A percentile compares a stretch with the other conserved stretches of the same genome.
phyloP scores from a whole-genome alignment of 2,797 vertebrate genomes.

The Phrynocephalus vlangalii region DNA sequence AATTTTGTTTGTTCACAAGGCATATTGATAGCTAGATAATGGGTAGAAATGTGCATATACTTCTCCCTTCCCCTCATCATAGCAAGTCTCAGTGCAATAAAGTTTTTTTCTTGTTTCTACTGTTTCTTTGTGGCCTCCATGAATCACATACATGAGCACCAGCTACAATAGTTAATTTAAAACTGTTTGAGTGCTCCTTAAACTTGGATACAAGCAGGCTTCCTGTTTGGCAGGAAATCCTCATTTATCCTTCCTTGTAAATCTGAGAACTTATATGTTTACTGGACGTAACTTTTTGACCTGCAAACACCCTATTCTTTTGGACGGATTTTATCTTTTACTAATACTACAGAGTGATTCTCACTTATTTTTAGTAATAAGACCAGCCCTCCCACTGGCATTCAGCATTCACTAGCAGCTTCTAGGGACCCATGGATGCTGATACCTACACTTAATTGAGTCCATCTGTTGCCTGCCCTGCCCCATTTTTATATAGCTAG shows the following conservation, averaged over 20 bases:
- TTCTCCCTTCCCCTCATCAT: background rate
- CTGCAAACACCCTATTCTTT: conserved; percentile 74
- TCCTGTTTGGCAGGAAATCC: conserved; percentile 77
- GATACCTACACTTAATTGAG: background rate
- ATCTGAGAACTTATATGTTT: conserved; percentile 64
- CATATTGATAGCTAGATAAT: too few species aligned
- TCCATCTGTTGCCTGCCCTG: background rate
- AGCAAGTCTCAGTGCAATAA: background rate
- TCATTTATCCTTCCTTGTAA: conserved; percentile 76
- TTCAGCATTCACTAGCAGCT: background rate
- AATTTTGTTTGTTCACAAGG: background rate
- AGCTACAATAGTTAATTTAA: conserved; percentile 66
- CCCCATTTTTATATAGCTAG: too few species aligned
- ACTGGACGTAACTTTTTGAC: conserved; percentile 74
- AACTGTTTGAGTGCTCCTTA: conserved; percentile 72
- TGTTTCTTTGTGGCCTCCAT: background rate
- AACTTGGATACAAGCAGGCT: conserved; percentile 70
- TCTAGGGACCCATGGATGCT: background rate
- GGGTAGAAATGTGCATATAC: background rate
- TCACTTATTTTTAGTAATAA: background rate
- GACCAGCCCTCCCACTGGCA: background rate
- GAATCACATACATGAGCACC: background rate
- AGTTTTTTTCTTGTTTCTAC: background rate
- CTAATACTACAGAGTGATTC: background rate
- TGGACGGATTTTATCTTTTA: conserved; percentile 44